These are phyloP conservation scores for Torymus texanus DNA, from an alignment of 2,888 invertebrate species.

Conservation along the genomic window DNA sequence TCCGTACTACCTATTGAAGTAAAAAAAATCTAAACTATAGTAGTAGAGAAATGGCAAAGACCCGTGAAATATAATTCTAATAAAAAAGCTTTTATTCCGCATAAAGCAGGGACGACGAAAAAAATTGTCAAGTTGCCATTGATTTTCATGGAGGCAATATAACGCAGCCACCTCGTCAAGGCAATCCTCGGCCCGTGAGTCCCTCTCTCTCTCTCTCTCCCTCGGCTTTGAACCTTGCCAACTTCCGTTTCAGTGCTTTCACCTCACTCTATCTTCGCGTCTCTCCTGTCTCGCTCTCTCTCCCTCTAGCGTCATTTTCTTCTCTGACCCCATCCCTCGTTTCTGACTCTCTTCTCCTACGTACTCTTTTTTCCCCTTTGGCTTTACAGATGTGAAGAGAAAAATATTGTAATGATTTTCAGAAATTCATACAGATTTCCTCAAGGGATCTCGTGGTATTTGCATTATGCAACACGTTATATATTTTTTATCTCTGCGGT, in stretches of 20 bases:
- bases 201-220: background rate
- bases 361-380: background rate
- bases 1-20: too few species aligned
- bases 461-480: too few species aligned
- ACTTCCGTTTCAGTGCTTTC: slow-evolving; percentile 66
- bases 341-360: background rate
- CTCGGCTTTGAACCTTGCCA: slow-evolving; percentile 65
- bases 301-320: slow-evolving; percentile 8
- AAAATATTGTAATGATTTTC: too few species aligned
- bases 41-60: too few species aligned
- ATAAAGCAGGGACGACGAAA: background rate
- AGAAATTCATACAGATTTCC: too few species aligned
- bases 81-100: slow-evolving; percentile 9
- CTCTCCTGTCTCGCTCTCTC: slow-evolving; percentile 45
- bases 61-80: background rate
- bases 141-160: slow-evolving; percentile 52
- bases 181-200: slow-evolving; percentile 37
- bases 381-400: background rate
- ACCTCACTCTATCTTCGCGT: slow-evolving; percentile 61
- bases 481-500: too few species aligned
- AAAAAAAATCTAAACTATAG: too few species aligned
- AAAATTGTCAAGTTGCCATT: slow-evolving; percentile 43
- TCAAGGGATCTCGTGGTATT: too few species aligned
- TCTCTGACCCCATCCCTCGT: background rate
- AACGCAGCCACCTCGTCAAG: slow-evolving; percentile 47